phyloP scores from a whole-genome alignment of 2,797 vertebrate genomes.

The Corythornis leucogaster region DNA sequence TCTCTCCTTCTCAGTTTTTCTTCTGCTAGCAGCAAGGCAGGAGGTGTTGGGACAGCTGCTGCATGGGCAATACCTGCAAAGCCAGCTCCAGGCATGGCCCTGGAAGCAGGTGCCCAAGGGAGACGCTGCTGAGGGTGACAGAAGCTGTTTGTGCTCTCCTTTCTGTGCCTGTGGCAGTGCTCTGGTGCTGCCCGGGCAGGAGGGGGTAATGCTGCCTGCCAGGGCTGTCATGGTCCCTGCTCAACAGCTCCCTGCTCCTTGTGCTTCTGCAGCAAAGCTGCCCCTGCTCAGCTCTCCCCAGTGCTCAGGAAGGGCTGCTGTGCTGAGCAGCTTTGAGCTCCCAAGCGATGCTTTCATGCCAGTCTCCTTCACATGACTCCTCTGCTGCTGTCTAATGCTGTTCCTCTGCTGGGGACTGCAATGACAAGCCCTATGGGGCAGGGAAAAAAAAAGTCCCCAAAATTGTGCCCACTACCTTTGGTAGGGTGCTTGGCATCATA shows the following conservation, averaged over 20 bases:
- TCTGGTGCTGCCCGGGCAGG: background rate
- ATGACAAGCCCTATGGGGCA: background rate
- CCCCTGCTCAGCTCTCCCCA: background rate
- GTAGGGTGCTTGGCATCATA: background rate
- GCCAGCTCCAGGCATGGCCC: background rate
- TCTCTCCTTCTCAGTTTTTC: background rate
- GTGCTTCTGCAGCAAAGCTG: background rate
- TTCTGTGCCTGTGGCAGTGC: background rate
- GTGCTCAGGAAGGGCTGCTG: background rate
- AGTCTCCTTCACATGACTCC: fast-evolving
- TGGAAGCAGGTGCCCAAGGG: background rate
- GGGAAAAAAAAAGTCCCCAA: fast-evolving
- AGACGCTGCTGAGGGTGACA: background rate
- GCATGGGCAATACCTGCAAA: background rate
- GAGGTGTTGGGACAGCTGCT: background rate
- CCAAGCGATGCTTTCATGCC: background rate
- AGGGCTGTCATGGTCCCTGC: background rate
- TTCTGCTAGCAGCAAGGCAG: background rate
- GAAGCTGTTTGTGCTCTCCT: fast-evolving
- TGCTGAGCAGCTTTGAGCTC: background rate
- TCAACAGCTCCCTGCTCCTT: background rate
- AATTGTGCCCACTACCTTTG: background rate
- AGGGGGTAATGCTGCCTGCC: background rate
- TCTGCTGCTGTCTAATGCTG: background rate
- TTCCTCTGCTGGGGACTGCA: background rate